phyloP scores from a whole-genome alignment of 2,113 vertebrate genomes.

The Gallinago undulata region DNA sequence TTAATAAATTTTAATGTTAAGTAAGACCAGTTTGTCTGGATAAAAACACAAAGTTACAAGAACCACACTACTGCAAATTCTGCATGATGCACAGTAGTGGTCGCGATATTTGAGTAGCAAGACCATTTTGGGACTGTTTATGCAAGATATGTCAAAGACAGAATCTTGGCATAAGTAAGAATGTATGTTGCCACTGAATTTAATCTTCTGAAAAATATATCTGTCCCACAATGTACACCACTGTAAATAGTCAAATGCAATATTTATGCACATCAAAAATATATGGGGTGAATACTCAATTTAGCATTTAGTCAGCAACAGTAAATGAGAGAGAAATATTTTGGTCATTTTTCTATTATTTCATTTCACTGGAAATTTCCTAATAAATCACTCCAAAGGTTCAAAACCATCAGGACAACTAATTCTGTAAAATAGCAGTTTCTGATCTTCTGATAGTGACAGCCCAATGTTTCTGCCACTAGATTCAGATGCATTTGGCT shows the following conservation, averaged over 20 bases:
- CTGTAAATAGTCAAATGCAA: constrained; percentile 32
- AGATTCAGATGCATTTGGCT: constrained; percentile 7
- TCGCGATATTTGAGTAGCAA: constrained; percentile 24
- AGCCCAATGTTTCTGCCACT: not conserved
- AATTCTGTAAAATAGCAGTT: constrained; percentile 1
- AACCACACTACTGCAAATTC: constrained; percentile 25
- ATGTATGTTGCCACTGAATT: constrained; percentile 3
- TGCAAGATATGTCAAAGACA: not conserved
- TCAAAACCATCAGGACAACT: constrained; percentile 9
- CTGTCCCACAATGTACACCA: constrained; percentile 42
- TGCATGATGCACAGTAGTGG: constrained; percentile 42
- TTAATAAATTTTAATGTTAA: constrained; percentile 72
- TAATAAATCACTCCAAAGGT: constrained; percentile 12
- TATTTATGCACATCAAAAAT: constrained; percentile 52
- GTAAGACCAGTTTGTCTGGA: constrained; percentile 53
- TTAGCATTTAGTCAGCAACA: constrained; percentile 20
- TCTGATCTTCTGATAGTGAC: not conserved
- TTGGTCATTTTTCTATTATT: not conserved
- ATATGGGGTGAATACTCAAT: not conserved
- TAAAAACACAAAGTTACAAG: constrained; percentile 63
- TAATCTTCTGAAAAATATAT: constrained; percentile 43
- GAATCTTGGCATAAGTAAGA: constrained; percentile 32
- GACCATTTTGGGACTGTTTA: constrained; percentile 11
- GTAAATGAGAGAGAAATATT: constrained; percentile 15
- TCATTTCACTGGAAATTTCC: not conserved